phyloP scores from a whole-genome alignment of 2,797 vertebrate species.

The Megalops cyprinoides region DNA sequence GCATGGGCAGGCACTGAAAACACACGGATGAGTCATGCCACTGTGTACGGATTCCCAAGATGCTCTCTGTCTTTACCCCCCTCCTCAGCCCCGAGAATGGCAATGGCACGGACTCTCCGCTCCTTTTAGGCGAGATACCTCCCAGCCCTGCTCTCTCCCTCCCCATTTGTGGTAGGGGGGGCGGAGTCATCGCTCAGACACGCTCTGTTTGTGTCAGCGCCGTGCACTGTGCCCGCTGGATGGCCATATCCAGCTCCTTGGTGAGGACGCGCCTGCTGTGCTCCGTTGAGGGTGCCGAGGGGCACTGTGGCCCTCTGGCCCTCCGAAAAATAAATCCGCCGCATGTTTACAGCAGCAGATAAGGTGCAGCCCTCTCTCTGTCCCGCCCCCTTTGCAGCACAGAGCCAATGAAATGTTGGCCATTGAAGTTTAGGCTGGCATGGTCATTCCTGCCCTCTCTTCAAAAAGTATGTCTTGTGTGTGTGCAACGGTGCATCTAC shows the following conservation, averaged over 20 bases:
- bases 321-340: not conserved
- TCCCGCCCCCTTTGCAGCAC: not conserved
- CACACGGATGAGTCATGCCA: slow-evolving; percentile 71
- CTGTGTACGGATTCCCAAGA: slow-evolving; percentile 74
- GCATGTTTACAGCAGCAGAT: not conserved
- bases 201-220: slow-evolving; percentile 61
- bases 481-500: no score
- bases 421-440: not conserved
- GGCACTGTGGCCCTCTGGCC: not conserved
- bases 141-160: slow-evolving; percentile 34
- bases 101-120: slow-evolving; percentile 51
- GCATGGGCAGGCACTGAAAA: slow-evolving; percentile 71
- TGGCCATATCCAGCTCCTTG: slow-evolving; percentile 26
- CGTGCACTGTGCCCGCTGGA: slow-evolving; percentile 44
- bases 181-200: slow-evolving; percentile 57
- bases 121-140: slow-evolving; percentile 72
- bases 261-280: not conserved
- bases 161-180: slow-evolving; percentile 26
- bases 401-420: not conserved
- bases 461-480: no score
- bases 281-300: not conserved
- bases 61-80: slow-evolving; percentile 70
- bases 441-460: not conserved
- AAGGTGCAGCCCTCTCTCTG: not conserved
- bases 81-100: slow-evolving; percentile 65